Conservation (phyloP, 2,113 vertebrate species). For the Colinus virginianus region DNA sequence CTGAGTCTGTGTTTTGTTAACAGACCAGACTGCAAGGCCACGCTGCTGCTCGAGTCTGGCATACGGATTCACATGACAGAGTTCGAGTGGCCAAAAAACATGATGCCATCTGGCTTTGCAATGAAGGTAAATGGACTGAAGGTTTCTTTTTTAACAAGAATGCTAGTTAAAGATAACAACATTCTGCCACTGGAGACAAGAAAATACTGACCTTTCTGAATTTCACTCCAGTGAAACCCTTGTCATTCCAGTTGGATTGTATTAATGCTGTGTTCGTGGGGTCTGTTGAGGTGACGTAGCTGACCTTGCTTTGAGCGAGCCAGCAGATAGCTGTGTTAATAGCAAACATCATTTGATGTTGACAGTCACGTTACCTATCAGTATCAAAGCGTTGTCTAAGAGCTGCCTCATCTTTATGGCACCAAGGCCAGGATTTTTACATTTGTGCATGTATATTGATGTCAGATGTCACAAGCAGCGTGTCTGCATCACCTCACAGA, state of each 20-base stretch:
- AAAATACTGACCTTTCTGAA: not conserved
- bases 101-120: conserved; percentile 97
- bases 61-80: conserved; percentile 94
- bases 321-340: not conserved
- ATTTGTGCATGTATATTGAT: not conserved
- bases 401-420: not conserved
- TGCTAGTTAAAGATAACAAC: rapidly evolving
- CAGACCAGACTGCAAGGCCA: conserved; percentile 93
- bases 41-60: conserved; percentile 93
- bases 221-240: not conserved
- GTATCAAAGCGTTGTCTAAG: not conserved
- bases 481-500: not conserved
- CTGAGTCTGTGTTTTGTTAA: not conserved
- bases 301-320: not conserved
- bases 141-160: rapidly evolving
- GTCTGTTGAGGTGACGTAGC: not conserved
- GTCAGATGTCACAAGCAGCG: not conserved
- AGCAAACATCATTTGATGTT: rapidly evolving
- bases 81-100: conserved; percentile 98
- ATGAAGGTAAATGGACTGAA: conserved; percentile 89
- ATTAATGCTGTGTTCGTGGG: not conserved
- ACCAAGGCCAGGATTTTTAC: not conserved
- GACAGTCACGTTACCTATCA: rapidly evolving
- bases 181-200: not conserved
- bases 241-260: not conserved